Percentiles rank a stretch among this genome's conserved stretches.
Conservation (phyloP, 2,797 vertebrate genomes). For the Sarcoramphus papa region DNA sequence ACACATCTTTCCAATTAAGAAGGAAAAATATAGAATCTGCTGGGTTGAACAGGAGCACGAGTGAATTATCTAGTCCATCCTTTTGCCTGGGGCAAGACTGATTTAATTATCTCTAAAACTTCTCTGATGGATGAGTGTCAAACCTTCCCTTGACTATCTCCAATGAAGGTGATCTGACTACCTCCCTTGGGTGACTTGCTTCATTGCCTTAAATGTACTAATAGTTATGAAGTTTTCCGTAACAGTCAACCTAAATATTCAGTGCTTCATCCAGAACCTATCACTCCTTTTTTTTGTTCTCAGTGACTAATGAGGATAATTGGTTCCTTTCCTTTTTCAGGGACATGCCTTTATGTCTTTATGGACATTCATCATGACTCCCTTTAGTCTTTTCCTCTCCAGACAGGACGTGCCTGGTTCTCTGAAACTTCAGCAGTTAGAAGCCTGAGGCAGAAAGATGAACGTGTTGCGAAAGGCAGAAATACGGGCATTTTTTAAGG, state of each 20-base stretch:
- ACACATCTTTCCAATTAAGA: constrained; percentile 33
- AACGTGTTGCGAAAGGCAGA: neutral
- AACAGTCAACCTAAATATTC: constrained; percentile 53
- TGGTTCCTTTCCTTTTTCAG: constrained; percentile 52
- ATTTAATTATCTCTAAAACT: constrained; percentile 60
- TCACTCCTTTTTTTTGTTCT: neutral
- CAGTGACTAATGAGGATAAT: constrained; percentile 58
- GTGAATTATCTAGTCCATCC: constrained; percentile 54
- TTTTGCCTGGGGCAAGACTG: constrained; percentile 46
- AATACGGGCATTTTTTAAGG: neutral
- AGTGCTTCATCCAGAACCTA: constrained; percentile 19
- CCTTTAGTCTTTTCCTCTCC: constrained; percentile 52
- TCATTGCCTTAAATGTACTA: constrained; percentile 51
- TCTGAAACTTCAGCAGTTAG: neutral
- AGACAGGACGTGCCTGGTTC: constrained; percentile 44
- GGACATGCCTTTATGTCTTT: constrained; percentile 46
- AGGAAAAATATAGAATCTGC: constrained; percentile 41
- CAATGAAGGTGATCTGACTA: constrained; percentile 56
- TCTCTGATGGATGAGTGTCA: constrained; percentile 62
- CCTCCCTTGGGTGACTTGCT: constrained; percentile 56
- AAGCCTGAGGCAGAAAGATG: constrained; percentile 30
- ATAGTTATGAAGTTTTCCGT: constrained; percentile 52
- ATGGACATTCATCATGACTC: constrained; percentile 54
- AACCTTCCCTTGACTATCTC: constrained; percentile 51
- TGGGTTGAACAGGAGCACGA: constrained; percentile 23